Percentiles rank a stretch among this genome's conserved stretches.
These are phyloP conservation scores for Agrypnia vestita DNA, from an alignment of 1,140 invertebrate genomes.

Conservation along the genomic window DNA sequence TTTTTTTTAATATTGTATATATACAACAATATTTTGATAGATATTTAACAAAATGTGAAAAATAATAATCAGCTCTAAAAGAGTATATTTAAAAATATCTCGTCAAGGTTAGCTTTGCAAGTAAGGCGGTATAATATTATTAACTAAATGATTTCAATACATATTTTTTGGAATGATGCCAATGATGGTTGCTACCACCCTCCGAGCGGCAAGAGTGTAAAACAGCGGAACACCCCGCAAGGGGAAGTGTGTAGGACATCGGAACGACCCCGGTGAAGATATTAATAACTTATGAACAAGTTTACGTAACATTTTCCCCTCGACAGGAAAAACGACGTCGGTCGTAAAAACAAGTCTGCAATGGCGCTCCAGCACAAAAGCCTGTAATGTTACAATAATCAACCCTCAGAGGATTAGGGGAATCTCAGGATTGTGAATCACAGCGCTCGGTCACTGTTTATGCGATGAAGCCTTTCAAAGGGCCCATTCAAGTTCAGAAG, in stretches of 20 bases:
- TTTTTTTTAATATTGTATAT: no score
- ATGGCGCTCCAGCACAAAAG: neutral
- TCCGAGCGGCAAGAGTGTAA: no score
- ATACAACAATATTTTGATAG: no score
- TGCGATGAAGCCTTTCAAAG: neutral
- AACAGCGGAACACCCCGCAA: neutral
- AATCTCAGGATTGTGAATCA: neutral
- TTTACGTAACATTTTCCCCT: slow-evolving; percentile 24
- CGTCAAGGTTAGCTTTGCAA: no score
- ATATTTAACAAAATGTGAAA: no score
- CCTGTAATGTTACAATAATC: neutral
- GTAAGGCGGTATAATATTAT: no score
- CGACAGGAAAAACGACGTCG: slow-evolving; percentile 25
- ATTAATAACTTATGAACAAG: slow-evolving; percentile 38
- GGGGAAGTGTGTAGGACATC: slow-evolving; percentile 3
- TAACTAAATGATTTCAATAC: no score
- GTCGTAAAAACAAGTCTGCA: neutral
- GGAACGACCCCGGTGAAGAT: slow-evolving; percentile 5
- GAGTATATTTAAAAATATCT: no score
- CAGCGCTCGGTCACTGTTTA: neutral
- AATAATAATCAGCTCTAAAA: no score
- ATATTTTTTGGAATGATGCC: no score
- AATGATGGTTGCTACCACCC: no score
- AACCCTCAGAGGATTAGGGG: neutral
- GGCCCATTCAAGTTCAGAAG: neutral